Base-by-base conservation (phyloP, 2,797 vertebrate genomes). In the Chaunax sp. region DNA sequence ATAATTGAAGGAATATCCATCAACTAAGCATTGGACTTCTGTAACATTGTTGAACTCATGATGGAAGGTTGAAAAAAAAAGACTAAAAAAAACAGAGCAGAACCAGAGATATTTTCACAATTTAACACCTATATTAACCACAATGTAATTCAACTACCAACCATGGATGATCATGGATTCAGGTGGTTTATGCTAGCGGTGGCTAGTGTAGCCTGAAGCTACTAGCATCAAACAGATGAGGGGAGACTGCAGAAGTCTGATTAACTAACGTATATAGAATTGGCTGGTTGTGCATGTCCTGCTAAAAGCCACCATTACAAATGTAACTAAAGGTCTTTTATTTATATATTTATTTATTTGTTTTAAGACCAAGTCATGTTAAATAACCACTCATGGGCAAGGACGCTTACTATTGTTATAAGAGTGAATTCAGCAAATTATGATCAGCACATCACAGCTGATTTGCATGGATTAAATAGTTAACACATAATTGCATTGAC, bases 401-500 rank as follows among this genome's bases (percentile, higher is more conserved):
- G 37, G 14, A 41, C 19, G 18, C 23, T 4, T 8, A 13, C 20
- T 64, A n/a, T n/a, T n/a, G n/a, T n/a, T n/a, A 9, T 30, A 30
- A n/a, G 28, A 2, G 12, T 44, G 54, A 14, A 4, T 59, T 49
- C 26, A 19, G 15, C 20, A 12, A 46, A 50, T 40, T 30, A 3
- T 7, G 15, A 49, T 47, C 20, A 58, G 11, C 15, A 53, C 20
- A 58, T 7, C 15, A 53, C 15, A 19, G 8, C 51, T 61, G 10
- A 57, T 65, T 41, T 61, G n/a, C 16, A 55, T 9, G 15, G 16
- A 66, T 43, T 45, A 38, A 54, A 51, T 18, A 40, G 35, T 5
- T 0, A 58, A 54, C 0, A 57, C 2, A 47, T 69, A 10, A 3
- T 40, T 30, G 19, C 25, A 49, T 5, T 54, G 59, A 25, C 49